phyloP scores from a whole-genome alignment of 1,140 invertebrate genomes.

The Sinella curviseta region DNA sequence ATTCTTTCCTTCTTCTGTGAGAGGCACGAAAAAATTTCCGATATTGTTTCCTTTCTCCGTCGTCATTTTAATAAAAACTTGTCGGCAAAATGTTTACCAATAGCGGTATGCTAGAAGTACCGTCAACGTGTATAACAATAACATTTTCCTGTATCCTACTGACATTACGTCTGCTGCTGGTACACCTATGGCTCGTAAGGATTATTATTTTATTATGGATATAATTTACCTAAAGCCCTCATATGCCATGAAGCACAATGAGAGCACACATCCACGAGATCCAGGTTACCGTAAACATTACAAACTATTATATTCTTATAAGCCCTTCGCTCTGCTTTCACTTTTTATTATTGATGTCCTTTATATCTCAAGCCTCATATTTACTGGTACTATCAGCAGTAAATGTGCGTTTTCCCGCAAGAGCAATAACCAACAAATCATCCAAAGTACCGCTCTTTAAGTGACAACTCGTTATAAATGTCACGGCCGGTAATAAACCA shows the following conservation, averaged over 20 bases:
- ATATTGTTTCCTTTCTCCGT: not conserved
- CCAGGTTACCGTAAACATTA: not conserved
- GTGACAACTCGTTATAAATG: constrained; percentile 24
- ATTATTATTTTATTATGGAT: not conserved
- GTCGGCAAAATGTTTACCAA: too few relatives aligned
- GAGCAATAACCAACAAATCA: constrained; percentile 26
- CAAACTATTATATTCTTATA: too few relatives aligned
- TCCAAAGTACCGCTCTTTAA: constrained; percentile 9
- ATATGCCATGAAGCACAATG: not conserved
- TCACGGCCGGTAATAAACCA: constrained; percentile 14
- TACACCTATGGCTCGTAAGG: not conserved
- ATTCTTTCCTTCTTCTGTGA: not conserved
- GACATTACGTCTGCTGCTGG: not conserved
- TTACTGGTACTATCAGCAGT: not conserved
- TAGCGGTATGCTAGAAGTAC: too few relatives aligned
- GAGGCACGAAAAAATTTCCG: constrained; percentile 10
- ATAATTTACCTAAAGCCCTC: not conserved
- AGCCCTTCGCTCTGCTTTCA: too few relatives aligned
- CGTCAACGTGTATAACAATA: not conserved
- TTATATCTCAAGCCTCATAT: not conserved
- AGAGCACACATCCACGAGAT: not conserved
- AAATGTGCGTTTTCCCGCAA: constrained; percentile 15
- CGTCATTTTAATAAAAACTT: not conserved
- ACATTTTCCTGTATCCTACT: not conserved
- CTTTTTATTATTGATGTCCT: not conserved